Conservation (phyloP, 1,140 invertebrate genomes). For the Homarus americanus region DNA sequence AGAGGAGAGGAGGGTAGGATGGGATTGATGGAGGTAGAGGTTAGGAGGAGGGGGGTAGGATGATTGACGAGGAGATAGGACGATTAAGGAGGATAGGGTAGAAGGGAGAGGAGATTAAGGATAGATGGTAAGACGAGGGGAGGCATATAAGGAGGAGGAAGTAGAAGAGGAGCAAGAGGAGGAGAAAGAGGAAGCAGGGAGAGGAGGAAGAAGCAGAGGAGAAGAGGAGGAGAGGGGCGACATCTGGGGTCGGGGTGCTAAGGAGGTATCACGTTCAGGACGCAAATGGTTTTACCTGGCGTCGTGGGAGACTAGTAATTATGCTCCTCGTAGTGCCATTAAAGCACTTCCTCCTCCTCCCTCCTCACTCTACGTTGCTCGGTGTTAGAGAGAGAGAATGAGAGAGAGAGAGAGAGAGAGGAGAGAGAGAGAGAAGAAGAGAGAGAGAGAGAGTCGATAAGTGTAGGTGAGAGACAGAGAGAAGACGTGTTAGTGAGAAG, state of each 20-base stretch:
- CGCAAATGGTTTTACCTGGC: conserved; percentile 58
- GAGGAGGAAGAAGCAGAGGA: background rate
- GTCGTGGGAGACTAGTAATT: conserved; percentile 33
- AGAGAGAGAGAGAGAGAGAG: conserved; percentile 22
- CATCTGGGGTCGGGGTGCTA: background rate
- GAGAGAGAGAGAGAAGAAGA: conserved; percentile 1
- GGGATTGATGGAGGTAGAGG: no score
- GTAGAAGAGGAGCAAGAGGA: no score
- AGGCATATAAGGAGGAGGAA: no score
- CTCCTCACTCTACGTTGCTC: no score
- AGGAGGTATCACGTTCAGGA: background rate
- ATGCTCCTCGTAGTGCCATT: conserved; percentile 28
- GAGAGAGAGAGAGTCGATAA: background rate
- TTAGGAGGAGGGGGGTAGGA: no score
- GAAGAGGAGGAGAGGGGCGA: background rate
- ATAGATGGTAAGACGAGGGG: no score
- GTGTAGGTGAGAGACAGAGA: background rate
- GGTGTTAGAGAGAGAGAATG: background rate
- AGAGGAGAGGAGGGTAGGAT: no score
- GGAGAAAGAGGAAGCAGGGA: background rate
- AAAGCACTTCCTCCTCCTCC: no score
- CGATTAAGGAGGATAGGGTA: no score
- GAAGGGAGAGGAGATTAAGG: no score
- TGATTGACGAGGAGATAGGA: no score
- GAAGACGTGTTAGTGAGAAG: background rate